Evolutionary conservation across 2,888 invertebrate species (phyloP), one percentile per base, ranked within the genome.

Genomic region (Brachyopa scutellaris): DNA sequence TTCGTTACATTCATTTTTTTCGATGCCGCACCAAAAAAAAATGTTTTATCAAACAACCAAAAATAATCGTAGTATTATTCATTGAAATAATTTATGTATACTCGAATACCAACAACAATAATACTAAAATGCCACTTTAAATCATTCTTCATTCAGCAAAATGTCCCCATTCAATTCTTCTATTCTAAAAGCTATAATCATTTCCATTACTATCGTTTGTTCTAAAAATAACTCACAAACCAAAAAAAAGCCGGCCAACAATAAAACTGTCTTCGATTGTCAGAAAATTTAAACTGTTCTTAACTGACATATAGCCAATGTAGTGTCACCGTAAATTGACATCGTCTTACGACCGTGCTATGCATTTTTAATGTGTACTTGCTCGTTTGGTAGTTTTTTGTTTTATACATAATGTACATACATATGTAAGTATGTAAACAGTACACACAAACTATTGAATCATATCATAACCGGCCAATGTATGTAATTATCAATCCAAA

Each of bases 341-440:
- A 64, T 29, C n/a, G 7, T n/a, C 26, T 47, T 15, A 2, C 8
- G 9, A n/a, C 1, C 21, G 23, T 21, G 36, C 64, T 17, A 2
- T 11, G 49, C 36, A 64, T 49, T 31, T n/a, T 26, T 23, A 49
- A 11, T n/a, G n/a, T n/a, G n/a, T n/a, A n/a, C n/a, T n/a, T 7
- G 2, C 9, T 3, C n/a, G 3, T 5, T 17, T 17, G 0, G 9
- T 15, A 26, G 3, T 38, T 23, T 1, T 2, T 9, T 26, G 13
- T 26, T 47, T 7, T 11, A 19, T 15, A 13, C 8, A 8, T 0
- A 13, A 6, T 13, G 13, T 13, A 26, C n/a, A 26, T 38, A 23
- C 3, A 23, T 21, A 23, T 55, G 5, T 13, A 9, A 9, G n/a
- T n/a, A 57, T 53, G 2, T 13, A 19, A 19, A 7, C 17, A n/a